Evolutionary conservation across 2,797 vertebrate species (phyloP).

Genomic region (Muscicapa comitata): DNA sequence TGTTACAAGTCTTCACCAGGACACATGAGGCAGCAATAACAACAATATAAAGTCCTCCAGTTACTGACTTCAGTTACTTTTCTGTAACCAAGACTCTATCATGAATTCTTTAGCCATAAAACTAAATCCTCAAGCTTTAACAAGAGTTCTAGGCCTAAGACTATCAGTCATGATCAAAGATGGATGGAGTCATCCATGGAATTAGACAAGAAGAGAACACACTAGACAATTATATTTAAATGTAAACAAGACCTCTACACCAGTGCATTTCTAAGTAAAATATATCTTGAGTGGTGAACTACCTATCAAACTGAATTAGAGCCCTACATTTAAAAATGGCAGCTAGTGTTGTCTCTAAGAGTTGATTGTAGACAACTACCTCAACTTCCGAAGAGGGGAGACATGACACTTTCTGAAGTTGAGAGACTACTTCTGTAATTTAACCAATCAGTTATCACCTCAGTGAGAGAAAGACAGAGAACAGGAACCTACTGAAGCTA

Average conservation of each 20-base stretch:
- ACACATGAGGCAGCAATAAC: neutral
- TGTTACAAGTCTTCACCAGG: neutral
- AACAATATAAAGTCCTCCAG: neutral
- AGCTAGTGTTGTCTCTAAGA: neutral
- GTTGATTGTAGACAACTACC: neutral
- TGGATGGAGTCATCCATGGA: neutral
- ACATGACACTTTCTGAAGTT: neutral
- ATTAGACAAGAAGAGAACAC: neutral
- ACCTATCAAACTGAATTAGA: neutral
- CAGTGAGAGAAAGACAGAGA: neutral
- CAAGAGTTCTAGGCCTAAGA: neutral
- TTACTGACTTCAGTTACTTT: neutral
- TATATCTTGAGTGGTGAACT: neutral
- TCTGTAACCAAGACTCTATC: neutral
- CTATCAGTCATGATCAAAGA: neutral
- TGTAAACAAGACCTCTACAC: neutral
- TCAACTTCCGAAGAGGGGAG: neutral
- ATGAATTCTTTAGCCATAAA: neutral
- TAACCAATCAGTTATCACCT: neutral
- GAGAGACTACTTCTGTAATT: neutral
- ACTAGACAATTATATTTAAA: neutral
- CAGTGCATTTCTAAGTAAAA: neutral
- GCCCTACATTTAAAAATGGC: neutral
- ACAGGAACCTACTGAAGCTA: neutral
- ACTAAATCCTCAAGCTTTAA: constrained; percentile 11